Conservation (phyloP, 2,888 invertebrate genomes). For the Onchidella celtica region DNA sequence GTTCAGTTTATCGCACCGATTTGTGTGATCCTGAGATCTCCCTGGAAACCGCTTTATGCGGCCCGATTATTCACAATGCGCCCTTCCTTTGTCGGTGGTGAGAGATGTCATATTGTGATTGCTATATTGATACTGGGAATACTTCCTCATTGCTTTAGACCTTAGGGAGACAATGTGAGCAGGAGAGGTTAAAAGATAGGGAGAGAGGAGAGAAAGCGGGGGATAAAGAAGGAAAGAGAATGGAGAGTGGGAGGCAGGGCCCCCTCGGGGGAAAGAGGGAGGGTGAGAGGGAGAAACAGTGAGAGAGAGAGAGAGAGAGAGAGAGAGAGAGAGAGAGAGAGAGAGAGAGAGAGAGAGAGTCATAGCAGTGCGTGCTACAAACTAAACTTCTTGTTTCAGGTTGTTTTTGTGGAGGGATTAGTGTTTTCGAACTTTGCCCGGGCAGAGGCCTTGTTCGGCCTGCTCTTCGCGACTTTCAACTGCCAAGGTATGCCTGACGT, state of each 20-base stretch:
- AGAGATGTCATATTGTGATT: no score
- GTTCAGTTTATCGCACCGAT: no score
- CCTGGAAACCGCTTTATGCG: no score
- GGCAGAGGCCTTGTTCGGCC: no score
- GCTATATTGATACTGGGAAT: no score
- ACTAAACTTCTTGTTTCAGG: not conserved
- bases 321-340: constrained; percentile 15
- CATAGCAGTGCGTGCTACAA: not conserved
- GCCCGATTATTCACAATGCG: no score
- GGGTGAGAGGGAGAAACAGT: constrained; percentile 26
- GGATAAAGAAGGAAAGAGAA: not conserved
- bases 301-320: constrained; percentile 34
- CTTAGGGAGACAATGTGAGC: not conserved
- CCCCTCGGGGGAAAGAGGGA: not conserved
- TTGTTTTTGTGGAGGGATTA: no score
- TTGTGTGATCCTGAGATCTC: no score
- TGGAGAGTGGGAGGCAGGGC: not conserved
- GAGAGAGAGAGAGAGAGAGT: not conserved
- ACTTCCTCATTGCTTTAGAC: not conserved
- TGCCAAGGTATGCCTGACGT: no score
- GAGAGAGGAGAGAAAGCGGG: not conserved
- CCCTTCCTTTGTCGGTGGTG: no score
- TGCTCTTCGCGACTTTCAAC: no score
- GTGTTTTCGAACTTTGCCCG: no score
- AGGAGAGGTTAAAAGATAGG: not conserved